Base-by-base conservation (phyloP, 2,113 vertebrate species). In the Pseudorectes ferrugineus region DNA sequence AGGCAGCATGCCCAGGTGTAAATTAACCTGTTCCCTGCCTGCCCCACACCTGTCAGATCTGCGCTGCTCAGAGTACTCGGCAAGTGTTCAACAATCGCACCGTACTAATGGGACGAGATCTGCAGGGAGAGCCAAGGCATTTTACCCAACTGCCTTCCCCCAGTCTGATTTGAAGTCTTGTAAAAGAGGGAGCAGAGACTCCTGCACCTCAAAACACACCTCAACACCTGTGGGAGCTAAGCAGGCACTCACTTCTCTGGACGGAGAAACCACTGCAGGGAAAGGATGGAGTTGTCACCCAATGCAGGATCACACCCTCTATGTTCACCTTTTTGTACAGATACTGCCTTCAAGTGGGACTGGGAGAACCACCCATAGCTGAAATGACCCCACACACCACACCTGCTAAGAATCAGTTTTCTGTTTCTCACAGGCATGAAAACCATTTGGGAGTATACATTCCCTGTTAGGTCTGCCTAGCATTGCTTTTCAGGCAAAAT, bases 21-120 rank as follows among this genome's bases (percentile, higher is more conserved):
- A 94, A 94, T 91, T 90, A 95, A 94, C 82, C 83, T 72, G 46
- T 38, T 85, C 55, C 74, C 66, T 76, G 51, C 77, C 58, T 10
- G 7, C 51, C 46, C 75, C 77, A 88, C 65, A 29, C 67, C 71
- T 90, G 86, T n/a, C 83, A 93, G 48, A 66, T 45, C 66, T 2
- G 3, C 0, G 0, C 57, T 51, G 83, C 79, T 89, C 49, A 46
- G 40, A 58, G 58, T 14, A 57, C 66, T 63, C 61, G 43, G 35
- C 5, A 4, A 42, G 65, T 20, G 42, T 40, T 52, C 62, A 76
- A 8, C 59, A 42, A 36, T 17, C 1, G 1, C 26, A 11, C 51
- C 3, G 1, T 42, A 45, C 66, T 11, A 3, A 61, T 33, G 26
- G 79, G 51, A 85, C 0, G 1, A 82, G 12, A 70, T 35, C 72